Base-by-base conservation (phyloP, 2,797 vertebrate species). In the Gymnoscopelus microlampas region DNA sequence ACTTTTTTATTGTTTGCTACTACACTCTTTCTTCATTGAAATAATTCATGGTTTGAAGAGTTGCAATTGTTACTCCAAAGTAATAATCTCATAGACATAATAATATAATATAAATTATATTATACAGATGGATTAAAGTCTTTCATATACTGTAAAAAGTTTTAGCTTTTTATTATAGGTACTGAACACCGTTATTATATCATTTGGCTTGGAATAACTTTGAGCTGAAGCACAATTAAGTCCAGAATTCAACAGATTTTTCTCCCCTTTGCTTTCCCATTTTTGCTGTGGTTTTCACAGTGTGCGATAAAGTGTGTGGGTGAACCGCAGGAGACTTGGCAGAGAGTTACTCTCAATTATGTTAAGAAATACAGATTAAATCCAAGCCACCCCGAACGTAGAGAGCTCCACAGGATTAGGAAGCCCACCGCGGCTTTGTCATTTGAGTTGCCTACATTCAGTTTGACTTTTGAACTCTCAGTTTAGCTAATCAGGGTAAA, bases 371-470 rank as follows among this genome's bases (percentile, higher is more conserved):
- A 15, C 12, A 60, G 51, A 71, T 74, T 15, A 54, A 66, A 29
- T 76, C 82, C 79, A 82, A 82, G 74, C 70, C 70, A n/a, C 63
- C 48, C 50, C 60, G 23, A 63, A 66, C 26, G 5, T 47, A 39
- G 68, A 73, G 57, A 84, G 68, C 47, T 78, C 13, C 24, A 19
- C 23, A 32, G 74, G 74, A 88, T 87, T 72, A 86, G 63, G 63
- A 70, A 76, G 57, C 75, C 63, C 24, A 50, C 73, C 10, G 61
- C 61, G 83, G 83, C 71, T 80, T 85, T 81, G 78, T 67, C 72
- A 47, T 55, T 71, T 32, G 35, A 73, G 74, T 76, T 23, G 4
- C 68, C 68, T 70, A n/a, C 66, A 71, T 74, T 76, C 57, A 14
- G n/a, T 71, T 54, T 71, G 67, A 73, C 63, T 68, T 35, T 29